These are phyloP conservation scores for Meta bourneti DNA, from an alignment of 2,888 invertebrate genomes.

Conservation along the genomic window DNA sequence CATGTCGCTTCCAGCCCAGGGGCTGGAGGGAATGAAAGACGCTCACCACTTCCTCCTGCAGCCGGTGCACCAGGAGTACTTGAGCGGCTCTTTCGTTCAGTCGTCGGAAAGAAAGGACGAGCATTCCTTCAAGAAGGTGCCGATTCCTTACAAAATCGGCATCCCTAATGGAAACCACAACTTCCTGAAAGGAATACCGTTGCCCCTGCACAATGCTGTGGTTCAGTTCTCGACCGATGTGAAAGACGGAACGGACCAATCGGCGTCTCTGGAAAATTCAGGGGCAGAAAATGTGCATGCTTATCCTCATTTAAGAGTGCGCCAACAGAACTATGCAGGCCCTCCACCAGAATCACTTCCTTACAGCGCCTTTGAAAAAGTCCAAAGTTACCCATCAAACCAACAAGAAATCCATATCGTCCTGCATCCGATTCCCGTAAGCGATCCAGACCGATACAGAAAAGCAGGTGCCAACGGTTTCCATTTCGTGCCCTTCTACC, in stretches of 20 bases:
- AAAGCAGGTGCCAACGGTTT: not conserved
- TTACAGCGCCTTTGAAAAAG: not conserved
- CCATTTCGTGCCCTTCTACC: slow-evolving; percentile 34
- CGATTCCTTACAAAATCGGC: slow-evolving; percentile 15
- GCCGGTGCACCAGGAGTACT: not conserved
- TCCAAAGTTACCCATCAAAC: not conserved
- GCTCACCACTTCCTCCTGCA: not conserved
- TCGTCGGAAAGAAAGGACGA: not conserved
- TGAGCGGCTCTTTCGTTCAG: not conserved
- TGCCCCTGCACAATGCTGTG: not conserved
- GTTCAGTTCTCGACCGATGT: not conserved
- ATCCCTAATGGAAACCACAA: not conserved
- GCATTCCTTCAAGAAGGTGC: not conserved
- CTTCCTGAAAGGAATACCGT: not conserved
- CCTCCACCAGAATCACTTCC: not conserved
- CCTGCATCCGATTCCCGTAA: slow-evolving; percentile 56
- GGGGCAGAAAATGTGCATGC: not conserved
- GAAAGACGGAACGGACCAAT: not conserved
- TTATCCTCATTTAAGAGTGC: not conserved
- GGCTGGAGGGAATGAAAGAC: not conserved
- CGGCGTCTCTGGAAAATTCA: not conserved
- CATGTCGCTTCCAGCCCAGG: not conserved
- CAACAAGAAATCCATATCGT: slow-evolving; percentile 64
- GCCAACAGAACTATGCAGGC: not conserved
- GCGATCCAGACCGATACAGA: not conserved